Evolutionary conservation across 2,888 invertebrate species (phyloP).

Genomic region (Morinoia aosen): DNA sequence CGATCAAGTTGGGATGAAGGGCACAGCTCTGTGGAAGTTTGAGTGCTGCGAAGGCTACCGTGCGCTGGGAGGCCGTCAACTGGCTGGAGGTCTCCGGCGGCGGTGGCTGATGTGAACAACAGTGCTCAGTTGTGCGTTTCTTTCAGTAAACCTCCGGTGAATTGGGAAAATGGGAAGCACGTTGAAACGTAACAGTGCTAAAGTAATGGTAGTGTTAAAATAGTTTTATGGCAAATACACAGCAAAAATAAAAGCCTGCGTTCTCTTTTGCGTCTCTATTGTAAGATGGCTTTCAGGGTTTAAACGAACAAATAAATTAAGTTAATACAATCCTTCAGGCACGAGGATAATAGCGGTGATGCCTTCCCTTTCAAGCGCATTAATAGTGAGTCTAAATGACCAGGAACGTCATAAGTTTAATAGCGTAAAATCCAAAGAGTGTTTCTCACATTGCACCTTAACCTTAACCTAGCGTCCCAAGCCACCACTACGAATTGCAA

Average conservation of each 20-base stretch:
- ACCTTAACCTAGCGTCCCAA: not conserved
- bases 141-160: not conserved
- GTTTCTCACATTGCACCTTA: not conserved
- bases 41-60: not conserved
- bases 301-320: not conserved
- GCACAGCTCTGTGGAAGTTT: not conserved
- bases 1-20: not conserved
- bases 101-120: not conserved
- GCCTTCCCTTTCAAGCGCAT: not conserved
- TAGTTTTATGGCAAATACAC: not conserved
- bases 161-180: not conserved
- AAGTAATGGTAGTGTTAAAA: not conserved
- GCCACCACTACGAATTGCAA: not conserved
- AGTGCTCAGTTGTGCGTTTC: not conserved
- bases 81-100: not conserved
- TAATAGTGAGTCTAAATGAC: not conserved
- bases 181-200: not conserved
- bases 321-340: not conserved
- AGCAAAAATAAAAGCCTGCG: not conserved
- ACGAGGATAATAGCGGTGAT: not conserved
- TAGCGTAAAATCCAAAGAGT: no score
- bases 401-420: not conserved
- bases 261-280: not conserved
- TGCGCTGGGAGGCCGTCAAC: not conserved
- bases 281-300: not conserved